These are phyloP conservation scores for Pterostichus madidus DNA, from an alignment of 2,888 invertebrate species.

Conservation along the genomic window DNA sequence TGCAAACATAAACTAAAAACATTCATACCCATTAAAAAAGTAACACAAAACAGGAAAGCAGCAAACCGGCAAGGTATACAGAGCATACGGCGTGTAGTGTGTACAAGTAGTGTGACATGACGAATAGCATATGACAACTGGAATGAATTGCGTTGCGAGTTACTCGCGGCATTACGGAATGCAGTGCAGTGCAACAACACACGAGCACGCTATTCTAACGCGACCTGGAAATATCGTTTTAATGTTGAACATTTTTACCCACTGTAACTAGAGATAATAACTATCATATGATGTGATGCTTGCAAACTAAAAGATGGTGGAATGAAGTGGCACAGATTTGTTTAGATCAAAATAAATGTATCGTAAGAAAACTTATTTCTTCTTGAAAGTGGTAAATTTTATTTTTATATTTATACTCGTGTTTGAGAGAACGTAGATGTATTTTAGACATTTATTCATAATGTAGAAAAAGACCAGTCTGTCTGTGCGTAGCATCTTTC, in stretches of 20 bases:
- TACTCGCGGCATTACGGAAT: slow-evolving; percentile 9
- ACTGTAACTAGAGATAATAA: too few relatives aligned
- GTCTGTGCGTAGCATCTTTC: too few relatives aligned
- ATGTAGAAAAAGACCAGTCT: too few relatives aligned
- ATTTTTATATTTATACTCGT: too few relatives aligned
- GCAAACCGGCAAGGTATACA: not conserved
- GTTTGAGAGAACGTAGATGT: too few relatives aligned
- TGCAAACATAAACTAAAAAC: not conserved
- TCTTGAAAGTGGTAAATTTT: too few relatives aligned
- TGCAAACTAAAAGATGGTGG: too few relatives aligned
- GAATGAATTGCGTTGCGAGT: slow-evolving; percentile 28
- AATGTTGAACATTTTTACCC: slow-evolving; percentile 7
- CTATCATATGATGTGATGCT: too few relatives aligned
- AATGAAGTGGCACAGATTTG: too few relatives aligned
- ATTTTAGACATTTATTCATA: too few relatives aligned
- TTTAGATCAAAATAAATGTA: too few relatives aligned
- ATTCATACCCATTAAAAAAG: not conserved
- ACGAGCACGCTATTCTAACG: not conserved
- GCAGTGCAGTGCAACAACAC: not conserved
- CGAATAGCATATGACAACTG: slow-evolving; percentile 46
- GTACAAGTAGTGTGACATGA: slow-evolving; percentile 47
- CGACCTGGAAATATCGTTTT: slow-evolving; percentile 23
- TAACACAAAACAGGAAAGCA: not conserved
- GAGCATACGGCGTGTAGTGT: slow-evolving; percentile 3
- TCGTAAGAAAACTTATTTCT: too few relatives aligned